phyloP scores from a whole-genome alignment of 2,888 invertebrate genomes.

The Mimas tiliae region DNA sequence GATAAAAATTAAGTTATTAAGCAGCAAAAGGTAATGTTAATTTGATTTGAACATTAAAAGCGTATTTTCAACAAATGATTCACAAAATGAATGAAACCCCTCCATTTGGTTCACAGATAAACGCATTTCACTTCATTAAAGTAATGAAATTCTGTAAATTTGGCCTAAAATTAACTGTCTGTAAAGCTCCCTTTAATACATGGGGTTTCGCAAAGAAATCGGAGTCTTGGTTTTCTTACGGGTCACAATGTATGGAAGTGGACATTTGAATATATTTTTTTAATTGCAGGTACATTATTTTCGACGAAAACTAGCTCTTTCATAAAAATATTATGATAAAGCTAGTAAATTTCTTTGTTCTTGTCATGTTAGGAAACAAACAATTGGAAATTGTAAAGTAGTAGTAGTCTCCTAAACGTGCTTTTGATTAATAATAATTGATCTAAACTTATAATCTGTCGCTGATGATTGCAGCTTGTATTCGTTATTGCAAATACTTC shows the following conservation, averaged over 20 bases:
- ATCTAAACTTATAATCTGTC: no score
- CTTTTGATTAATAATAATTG: no score
- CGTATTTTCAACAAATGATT: constrained; percentile 48
- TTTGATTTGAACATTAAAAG: constrained; percentile 46
- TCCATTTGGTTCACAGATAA: constrained; percentile 55
- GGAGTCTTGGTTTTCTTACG: constrained; percentile 38
- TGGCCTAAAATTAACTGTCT: constrained; percentile 69
- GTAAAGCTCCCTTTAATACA: constrained; percentile 64
- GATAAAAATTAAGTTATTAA: not conserved
- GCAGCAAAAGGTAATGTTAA: constrained; percentile 36
- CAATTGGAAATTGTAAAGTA: no score
- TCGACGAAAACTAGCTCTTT: no score
- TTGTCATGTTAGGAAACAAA: no score
- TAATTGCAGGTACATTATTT: not conserved
- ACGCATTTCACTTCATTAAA: constrained; percentile 69
- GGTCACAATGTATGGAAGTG: constrained; percentile 45
- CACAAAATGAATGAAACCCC: constrained; percentile 39
- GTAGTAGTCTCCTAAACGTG: no score
- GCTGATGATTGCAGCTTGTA: no score
- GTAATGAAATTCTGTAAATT: constrained; percentile 77
- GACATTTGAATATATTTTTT: constrained; percentile 19
- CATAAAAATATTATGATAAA: no score
- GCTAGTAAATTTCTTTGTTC: no score
- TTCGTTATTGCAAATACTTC: no score
- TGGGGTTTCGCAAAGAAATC: constrained; percentile 68